Evolutionary conservation across 2,797 vertebrate species (phyloP).

Genomic region (Trematomus bernacchii): DNA sequence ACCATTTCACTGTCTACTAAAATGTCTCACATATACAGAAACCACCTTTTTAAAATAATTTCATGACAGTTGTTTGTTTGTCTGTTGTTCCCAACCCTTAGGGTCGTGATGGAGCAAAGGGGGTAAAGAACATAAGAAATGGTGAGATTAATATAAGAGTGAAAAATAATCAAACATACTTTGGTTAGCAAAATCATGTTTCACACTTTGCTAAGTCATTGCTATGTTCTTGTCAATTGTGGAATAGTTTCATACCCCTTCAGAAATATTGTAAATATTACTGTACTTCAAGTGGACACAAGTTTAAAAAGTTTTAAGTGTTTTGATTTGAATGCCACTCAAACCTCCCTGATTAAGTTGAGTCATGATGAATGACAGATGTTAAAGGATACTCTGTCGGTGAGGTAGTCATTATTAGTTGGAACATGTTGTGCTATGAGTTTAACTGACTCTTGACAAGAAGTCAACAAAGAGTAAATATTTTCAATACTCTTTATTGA

Average conservation of each 20-base stretch:
- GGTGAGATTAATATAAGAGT: no score
- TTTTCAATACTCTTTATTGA: slow-evolving; percentile 74
- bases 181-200: background rate
- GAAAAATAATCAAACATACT: no score
- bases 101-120: no score
- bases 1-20: no score
- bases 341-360: background rate
- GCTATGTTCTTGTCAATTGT: background rate
- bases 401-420: background rate
- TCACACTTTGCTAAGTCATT: background rate
- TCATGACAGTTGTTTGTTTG: no score
- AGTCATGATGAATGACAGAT: background rate
- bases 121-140: no score
- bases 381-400: background rate
- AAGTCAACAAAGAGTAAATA: background rate
- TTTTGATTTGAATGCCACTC: background rate
- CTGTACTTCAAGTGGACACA: no score
- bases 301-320: no score
- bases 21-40: no score
- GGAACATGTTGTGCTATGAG: fast-evolving
- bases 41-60: no score
- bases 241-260: background rate
- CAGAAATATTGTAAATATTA: background rate
- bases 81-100: no score
- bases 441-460: background rate